Evolutionary conservation across 2,113 vertebrate genomes (phyloP).

Genomic region (Gorsachius goisagi): DNA sequence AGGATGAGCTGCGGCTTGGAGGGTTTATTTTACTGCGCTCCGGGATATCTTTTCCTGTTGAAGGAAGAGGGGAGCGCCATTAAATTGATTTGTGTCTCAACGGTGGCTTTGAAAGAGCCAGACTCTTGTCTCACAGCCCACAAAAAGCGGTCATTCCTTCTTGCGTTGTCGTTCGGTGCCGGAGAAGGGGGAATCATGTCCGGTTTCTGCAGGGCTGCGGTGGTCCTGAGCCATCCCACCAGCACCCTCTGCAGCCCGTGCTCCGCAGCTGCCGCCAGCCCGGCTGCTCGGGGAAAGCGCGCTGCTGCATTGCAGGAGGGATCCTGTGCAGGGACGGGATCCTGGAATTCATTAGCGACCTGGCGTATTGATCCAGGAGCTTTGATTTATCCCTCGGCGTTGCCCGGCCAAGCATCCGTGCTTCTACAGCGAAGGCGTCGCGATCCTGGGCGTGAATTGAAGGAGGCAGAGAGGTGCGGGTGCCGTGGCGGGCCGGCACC

Average conservation of each 20-base stretch:
- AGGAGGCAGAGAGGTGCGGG: background rate
- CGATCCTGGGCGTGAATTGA: background rate
- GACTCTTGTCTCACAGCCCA: background rate
- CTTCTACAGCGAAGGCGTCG: background rate
- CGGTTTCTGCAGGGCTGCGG: background rate
- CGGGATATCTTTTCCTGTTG: background rate
- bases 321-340: background rate
- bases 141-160: background rate
- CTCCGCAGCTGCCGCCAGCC: background rate
- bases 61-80: background rate
- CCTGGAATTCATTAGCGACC: background rate
- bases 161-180: background rate
- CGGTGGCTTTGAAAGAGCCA: background rate
- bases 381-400: background rate
- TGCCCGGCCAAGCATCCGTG: background rate
- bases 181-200: background rate
- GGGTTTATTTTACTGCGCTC: background rate
- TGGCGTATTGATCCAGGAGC: background rate
- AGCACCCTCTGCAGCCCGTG: background rate
- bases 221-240: background rate
- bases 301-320: slow-evolving; percentile 33
- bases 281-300: background rate
- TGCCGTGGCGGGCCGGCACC: background rate
- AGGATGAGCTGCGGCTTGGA: background rate
- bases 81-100: background rate